A percentile compares a stretch with the other conserved stretches of the same genome.
These are phyloP conservation scores for Chymomyza fuscimana DNA, from an alignment of 2,888 invertebrate species.

Conservation along the genomic window DNA sequence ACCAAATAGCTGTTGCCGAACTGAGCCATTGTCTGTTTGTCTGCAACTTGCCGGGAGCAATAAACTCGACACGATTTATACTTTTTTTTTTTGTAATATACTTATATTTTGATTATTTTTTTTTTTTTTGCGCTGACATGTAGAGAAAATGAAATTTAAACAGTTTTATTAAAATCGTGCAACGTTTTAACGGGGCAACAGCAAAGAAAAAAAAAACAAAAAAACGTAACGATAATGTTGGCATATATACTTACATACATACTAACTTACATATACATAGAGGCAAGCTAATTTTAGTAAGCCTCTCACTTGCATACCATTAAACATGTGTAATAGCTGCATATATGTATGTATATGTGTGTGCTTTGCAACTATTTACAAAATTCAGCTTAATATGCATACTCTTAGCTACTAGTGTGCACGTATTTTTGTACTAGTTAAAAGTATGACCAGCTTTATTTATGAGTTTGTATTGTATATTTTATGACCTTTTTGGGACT, in stretches of 20 bases:
- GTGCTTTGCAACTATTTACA: not conserved
- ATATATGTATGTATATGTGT: no score
- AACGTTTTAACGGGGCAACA: conserved; percentile 24
- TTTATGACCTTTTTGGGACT: not conserved
- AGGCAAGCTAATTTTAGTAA: not conserved
- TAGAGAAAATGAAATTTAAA: conserved; percentile 25
- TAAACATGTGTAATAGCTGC: not conserved
- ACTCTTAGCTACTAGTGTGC: not conserved
- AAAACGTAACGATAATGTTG: not conserved
- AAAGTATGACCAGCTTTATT: not conserved
- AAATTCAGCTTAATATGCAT: not conserved
- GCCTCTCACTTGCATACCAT: not conserved
- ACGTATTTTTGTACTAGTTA: not conserved
- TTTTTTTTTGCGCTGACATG: conserved; percentile 43
- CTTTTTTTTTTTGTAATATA: not conserved
- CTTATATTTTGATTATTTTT: no score
- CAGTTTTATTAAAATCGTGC: conserved; percentile 37
- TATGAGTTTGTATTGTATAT: not conserved
- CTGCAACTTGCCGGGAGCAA: conserved; percentile 33
- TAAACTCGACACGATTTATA: conserved; percentile 33
- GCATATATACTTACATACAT: not conserved
- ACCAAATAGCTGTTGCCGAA: not conserved
- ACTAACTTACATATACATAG: not conserved
- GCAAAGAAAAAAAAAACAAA: no score
- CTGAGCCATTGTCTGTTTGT: not conserved